These are phyloP conservation scores for Ochropacha duplaris DNA, from an alignment of 2,888 invertebrate species.

Conservation along the genomic window DNA sequence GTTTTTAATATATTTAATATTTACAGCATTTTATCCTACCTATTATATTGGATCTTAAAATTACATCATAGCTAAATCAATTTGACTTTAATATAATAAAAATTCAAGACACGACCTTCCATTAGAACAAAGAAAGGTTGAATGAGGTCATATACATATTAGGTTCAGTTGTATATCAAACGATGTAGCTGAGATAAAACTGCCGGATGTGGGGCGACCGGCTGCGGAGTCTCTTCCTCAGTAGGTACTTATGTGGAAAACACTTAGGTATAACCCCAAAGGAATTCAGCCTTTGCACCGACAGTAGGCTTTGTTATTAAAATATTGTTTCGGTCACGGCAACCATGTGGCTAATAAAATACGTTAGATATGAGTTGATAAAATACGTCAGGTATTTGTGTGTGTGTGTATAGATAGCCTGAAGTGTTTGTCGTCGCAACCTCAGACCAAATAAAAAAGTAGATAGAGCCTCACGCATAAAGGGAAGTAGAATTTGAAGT, in stretches of 20 bases:
- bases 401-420: too few species aligned
- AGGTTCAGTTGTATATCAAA: conserved; percentile 30
- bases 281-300: conserved; percentile 9
- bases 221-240: conserved; percentile 18
- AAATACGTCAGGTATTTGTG: too few species aligned
- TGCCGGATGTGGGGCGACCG: conserved; percentile 39
- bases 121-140: not conserved
- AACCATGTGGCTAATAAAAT: too few species aligned
- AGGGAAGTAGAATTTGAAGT: too few species aligned
- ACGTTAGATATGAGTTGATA: too few species aligned
- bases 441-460: too few species aligned
- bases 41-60: not conserved
- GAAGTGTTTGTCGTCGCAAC: too few species aligned
- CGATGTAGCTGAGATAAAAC: conserved; percentile 45
- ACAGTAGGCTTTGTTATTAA: conserved; percentile 1
- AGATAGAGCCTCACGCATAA: too few species aligned
- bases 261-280: conserved; percentile 16
- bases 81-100: not conserved
- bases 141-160: conserved; percentile 3
- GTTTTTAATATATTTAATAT: too few species aligned
- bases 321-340: not conserved
- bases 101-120: not conserved
- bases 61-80: not conserved
- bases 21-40: too few species aligned
- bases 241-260: conserved; percentile 33